A percentile compares a stretch with the other conserved stretches of the same genome.
Conservation (phyloP, 1,140 invertebrate species). For the Rhopalosiphum maidis region DNA sequence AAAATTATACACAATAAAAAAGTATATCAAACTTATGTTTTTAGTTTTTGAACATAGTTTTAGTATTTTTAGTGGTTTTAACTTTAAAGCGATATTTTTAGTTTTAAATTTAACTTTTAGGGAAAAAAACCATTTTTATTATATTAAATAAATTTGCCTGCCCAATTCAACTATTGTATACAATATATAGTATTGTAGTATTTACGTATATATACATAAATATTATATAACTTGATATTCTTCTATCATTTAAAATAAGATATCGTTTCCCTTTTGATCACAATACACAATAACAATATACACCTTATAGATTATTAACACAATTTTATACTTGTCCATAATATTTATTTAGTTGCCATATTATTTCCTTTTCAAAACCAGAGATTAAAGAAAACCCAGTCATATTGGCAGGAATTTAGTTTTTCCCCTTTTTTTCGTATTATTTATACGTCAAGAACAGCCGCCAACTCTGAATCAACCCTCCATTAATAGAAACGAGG, state of each 20-base stretch:
- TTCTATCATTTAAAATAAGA: neutral
- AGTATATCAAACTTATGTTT: neutral
- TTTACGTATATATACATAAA: neutral
- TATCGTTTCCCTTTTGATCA: neutral
- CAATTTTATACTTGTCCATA: conserved; percentile 15
- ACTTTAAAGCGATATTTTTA: neutral
- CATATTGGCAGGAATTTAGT: conserved; percentile 41
- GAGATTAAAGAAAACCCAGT: conserved; percentile 50
- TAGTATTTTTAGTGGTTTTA: neutral
- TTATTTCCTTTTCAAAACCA: conserved; percentile 48
- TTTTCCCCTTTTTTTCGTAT: conserved; percentile 42
- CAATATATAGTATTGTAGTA: neutral
- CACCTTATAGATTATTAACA: neutral
- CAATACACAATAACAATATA: neutral
- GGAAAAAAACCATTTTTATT: neutral
- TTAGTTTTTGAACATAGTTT: neutral
- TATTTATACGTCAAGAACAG: conserved; percentile 55
- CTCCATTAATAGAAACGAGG: conserved; percentile 25
- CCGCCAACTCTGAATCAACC: conserved; percentile 42
- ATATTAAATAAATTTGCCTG: neutral
- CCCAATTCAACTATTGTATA: neutral
- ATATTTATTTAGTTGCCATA: conserved; percentile 35
- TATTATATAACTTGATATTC: neutral
- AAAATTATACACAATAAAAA: neutral
- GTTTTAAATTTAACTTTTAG: neutral